Evolutionary conservation across 2,797 vertebrate genomes (phyloP).

Genomic region (Acrocephalus scirpaceus): DNA sequence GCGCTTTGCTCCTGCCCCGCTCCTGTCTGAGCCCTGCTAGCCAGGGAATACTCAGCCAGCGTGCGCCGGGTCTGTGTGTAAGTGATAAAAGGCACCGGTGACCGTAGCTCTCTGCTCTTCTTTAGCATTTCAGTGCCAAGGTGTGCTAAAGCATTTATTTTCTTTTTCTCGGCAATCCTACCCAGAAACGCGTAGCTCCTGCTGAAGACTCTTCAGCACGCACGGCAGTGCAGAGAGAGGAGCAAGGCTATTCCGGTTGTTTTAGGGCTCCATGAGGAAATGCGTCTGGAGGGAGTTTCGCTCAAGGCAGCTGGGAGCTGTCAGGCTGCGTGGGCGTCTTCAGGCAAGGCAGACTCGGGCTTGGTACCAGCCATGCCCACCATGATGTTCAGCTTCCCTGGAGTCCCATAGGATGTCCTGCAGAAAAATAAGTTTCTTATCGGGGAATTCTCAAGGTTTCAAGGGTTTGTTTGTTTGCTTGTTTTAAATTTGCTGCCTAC

Average conservation of each 20-base stretch:
- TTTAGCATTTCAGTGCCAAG: background rate
- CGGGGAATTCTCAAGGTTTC: background rate
- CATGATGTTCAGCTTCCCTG: background rate
- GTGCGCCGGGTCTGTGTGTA: fast-evolving
- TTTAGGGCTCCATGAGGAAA: background rate
- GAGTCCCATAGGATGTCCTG: background rate
- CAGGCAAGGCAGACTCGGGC: background rate
- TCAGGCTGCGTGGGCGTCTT: background rate
- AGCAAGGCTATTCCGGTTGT: background rate
- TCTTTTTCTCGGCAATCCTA: background rate
- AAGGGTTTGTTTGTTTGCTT: background rate
- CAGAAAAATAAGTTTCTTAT: background rate
- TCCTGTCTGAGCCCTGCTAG: background rate
- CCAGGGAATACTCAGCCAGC: too few relatives aligned
- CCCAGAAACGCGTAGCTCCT: background rate
- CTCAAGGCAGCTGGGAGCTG: background rate
- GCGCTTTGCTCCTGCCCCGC: background rate
- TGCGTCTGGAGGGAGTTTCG: background rate
- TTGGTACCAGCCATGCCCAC: background rate
- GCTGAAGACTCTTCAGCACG: background rate
- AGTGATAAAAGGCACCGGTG: too few relatives aligned
- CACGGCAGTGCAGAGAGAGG: background rate
- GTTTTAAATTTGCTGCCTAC: background rate
- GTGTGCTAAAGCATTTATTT: background rate
- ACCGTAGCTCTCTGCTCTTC: background rate